phyloP scores from a whole-genome alignment of 2,113 vertebrate species.

The Xenopus laevis region DNA sequence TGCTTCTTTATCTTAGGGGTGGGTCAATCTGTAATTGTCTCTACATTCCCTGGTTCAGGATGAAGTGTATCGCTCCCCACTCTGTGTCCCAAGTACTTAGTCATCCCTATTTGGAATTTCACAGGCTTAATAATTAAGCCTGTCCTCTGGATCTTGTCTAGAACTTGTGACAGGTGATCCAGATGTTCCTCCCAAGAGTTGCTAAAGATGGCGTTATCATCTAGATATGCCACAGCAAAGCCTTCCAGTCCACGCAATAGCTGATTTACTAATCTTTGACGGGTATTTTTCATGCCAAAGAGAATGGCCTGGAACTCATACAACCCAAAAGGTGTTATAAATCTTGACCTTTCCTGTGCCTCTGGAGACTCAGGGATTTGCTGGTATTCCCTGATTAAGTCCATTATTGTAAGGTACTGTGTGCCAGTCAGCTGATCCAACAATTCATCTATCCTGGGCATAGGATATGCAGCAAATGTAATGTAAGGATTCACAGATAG shows the following conservation, averaged over 20 bases:
- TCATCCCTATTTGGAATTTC: slow-evolving; percentile 8
- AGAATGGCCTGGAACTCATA: slow-evolving; percentile 15
- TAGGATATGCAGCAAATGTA: too few relatives aligned
- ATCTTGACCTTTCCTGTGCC: neutral
- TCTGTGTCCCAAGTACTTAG: neutral
- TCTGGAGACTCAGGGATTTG: neutral
- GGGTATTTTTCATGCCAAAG: slow-evolving; percentile 4
- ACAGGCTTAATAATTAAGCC: slow-evolving; percentile 4
- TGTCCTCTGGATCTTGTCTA: neutral
- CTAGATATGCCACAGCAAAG: slow-evolving; percentile 19
- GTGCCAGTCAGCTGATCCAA: neutral
- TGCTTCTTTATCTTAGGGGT: neutral
- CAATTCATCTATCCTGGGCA: slow-evolving; percentile 1
- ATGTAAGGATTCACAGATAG: too few relatives aligned
- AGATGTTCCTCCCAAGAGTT: neutral
- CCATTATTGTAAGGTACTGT: neutral
- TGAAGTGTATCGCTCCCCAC: neutral
- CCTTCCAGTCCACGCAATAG: neutral
- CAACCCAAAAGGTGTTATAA: neutral
- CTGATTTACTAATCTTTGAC: slow-evolving; percentile 18
- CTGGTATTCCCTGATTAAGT: slow-evolving; percentile 1
- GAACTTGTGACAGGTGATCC: neutral
- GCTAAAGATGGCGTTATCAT: slow-evolving; percentile 17
- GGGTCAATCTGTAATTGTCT: neutral
- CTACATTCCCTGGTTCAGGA: neutral